A percentile compares a stretch with the other conserved stretches of the same genome.
Conservation (phyloP, 92 coral and sea anemone genomes). For the Nematostella vectensis region DNA sequence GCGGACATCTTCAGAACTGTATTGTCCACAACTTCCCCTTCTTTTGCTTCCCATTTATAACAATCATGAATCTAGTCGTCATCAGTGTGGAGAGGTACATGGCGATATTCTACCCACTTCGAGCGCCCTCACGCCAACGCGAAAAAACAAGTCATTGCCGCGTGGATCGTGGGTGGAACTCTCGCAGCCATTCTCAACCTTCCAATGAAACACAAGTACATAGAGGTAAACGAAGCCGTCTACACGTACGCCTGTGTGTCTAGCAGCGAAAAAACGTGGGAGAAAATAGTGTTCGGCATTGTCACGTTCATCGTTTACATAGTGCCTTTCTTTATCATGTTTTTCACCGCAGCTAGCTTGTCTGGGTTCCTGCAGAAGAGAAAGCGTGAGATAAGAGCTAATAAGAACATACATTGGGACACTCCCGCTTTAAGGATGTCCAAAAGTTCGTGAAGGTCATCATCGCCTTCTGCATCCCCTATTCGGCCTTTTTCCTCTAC, state of each 20-base stretch:
- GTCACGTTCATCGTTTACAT: background rate
- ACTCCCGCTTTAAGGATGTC: no score
- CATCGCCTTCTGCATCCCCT: no score
- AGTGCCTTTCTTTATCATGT: background rate
- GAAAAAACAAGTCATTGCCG: background rate
- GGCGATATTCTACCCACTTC: no score
- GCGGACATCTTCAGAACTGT: background rate
- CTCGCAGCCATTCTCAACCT: background rate
- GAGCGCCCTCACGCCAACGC: no score
- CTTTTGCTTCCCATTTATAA: background rate
- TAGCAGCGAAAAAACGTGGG: background rate
- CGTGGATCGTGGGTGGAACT: background rate
- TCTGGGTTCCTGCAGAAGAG: conserved; percentile 3
- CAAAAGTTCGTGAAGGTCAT: no score
- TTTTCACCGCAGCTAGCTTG: conserved; percentile 4
- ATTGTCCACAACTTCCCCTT: background rate
- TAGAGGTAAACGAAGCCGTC: background rate
- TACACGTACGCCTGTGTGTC: background rate
- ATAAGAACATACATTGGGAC: no score
- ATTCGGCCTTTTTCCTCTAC: no score
- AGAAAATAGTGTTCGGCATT: background rate
- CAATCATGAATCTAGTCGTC: no score
- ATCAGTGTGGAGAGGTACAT: no score
- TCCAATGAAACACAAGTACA: background rate
- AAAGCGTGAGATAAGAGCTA: no score